Base-by-base conservation (phyloP, 2,113 vertebrate genomes). In the Cariama cristata region DNA sequence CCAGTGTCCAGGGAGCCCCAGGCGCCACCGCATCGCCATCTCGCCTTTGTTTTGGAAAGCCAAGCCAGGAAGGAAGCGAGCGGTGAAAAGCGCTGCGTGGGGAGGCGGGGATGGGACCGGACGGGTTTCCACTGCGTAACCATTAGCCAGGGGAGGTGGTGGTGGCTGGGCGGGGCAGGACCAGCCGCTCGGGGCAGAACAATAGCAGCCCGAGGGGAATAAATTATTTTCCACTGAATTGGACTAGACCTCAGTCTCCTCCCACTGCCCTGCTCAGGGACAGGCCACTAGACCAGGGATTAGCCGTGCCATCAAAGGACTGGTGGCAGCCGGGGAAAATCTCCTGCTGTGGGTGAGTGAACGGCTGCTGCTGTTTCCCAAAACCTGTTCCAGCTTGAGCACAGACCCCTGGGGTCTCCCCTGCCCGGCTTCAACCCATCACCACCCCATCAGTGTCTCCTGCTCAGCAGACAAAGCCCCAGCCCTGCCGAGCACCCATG, bases 41-140 rank as follows among this genome's bases (percentile, higher is more conserved):
- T 86, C 23, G n/a, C 20, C 79, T 97, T 97, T 97, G 97, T 97
- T 98, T 96, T 94, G 97, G 97, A 87, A 96, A 92, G 63, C 56
- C 50, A 12, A 72, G 88, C 10, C 90, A 95, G 97, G 97, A 96
- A 98, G 97, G 97, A 97, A 98, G 93, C 20, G 27, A 63, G 66
- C 22, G 1, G 72, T 80, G 92, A 85, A 66, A 68, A 92, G 76
- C 27, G 3, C 47, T 2, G 2, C 23, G 17, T 21, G 62, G 88
- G 95, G 93, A 81, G 95, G 96, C 85, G 93, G 95, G 86, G 56
- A 95, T 4, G 8, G 91, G 89, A 16, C 44, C 11, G 21, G 88
- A 33, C 26, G 68, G 69, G 88, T 95, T 97, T 93, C 67, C 95
- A 86, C 11, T 14, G 23, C 22, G 1, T 71, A 30, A 88, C 90